These are phyloP conservation scores for Corydoras maculifer DNA, from an alignment of 2,113 vertebrate genomes.

Conservation along the genomic window DNA sequence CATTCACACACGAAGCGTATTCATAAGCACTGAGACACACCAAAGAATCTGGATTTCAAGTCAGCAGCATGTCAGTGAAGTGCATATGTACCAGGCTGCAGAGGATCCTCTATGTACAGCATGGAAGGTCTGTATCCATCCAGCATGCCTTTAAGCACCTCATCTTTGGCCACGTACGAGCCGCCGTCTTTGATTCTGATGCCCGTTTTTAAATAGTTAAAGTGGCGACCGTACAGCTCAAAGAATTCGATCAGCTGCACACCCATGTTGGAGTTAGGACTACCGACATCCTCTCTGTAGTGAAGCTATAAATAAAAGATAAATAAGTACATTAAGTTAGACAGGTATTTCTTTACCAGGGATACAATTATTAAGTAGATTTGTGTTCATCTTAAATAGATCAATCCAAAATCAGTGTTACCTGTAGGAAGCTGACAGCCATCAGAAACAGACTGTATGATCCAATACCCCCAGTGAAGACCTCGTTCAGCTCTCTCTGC, in stretches of 20 bases:
- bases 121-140: conserved; percentile 95
- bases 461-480: conserved; percentile 95
- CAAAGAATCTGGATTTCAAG: neutral
- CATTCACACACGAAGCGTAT: neutral
- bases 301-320: conserved; percentile 72
- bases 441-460: conserved; percentile 98
- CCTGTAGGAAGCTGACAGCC: conserved; percentile 98
- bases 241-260: conserved; percentile 99
- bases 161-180: conserved; percentile 95
- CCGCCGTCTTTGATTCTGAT: conserved; percentile 98
- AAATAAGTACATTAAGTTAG: too few species aligned
- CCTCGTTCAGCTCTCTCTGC: conserved; percentile 96
- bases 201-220: conserved; percentile 80
- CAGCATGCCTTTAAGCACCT: conserved; percentile 92
- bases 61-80: too few species aligned
- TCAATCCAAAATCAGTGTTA: conserved; percentile 42
- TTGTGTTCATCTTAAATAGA: neutral
- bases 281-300: conserved; percentile 87
- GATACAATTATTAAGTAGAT: too few species aligned
- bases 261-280: conserved; percentile 88
- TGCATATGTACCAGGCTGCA: conserved; percentile 76
- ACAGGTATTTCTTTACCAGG: too few species aligned
- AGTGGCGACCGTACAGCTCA: conserved; percentile 76
- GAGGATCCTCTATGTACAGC: conserved; percentile 94
- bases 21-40: too few species aligned